Evolutionary conservation across 2,888 invertebrate species (phyloP), one percentile per base, ranked within the genome.

Genomic region (Oscheius onirici): DNA sequence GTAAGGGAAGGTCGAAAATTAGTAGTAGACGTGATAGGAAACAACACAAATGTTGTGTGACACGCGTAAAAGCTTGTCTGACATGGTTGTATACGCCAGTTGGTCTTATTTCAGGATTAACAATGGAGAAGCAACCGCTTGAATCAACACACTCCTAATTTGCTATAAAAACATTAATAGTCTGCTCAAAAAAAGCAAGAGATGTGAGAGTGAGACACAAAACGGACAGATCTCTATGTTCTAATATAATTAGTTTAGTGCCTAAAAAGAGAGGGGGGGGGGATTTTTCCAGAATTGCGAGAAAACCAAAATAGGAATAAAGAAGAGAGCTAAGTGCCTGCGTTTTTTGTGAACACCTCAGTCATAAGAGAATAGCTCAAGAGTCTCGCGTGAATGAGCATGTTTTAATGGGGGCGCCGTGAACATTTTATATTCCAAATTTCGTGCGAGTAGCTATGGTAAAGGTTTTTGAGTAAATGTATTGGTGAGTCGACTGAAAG

Each of bases 101-200:
- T 44, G 46, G 63, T 46, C 63, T 63, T 63, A 49, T 49, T 46
- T 26, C 24, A 34, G 63, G 63, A 63, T 63, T 63, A 63, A 20
- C 63, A 49, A 26, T 17, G 49, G 63, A 26, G 34, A 34, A 34
- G 49, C 44, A 49, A 22, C n/a, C 54, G n/a, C 54, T 55, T 22
- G 34, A 28, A 55, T 22, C 54, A 55, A 55, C 54, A 55, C 54
- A 24, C 34, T 34, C 15, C 26, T 22, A 20, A 55, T 55, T 55
- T n/a, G n/a, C 26, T 13, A 6, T 13, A 24, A 55, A 11, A 28
- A 11, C 26, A 15, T 24, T 24, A 55, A 55, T 13, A 28, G n/a
- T 20, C 3, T 2, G 6, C 1, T 24, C 22, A 1, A 55, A 55
- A 28, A 24, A 28, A 55, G n/a, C n/a, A n/a, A n/a, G n/a, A n/a